phyloP scores from a whole-genome alignment of 2,888 invertebrate species.

The Cryptocheilus praepositus region DNA sequence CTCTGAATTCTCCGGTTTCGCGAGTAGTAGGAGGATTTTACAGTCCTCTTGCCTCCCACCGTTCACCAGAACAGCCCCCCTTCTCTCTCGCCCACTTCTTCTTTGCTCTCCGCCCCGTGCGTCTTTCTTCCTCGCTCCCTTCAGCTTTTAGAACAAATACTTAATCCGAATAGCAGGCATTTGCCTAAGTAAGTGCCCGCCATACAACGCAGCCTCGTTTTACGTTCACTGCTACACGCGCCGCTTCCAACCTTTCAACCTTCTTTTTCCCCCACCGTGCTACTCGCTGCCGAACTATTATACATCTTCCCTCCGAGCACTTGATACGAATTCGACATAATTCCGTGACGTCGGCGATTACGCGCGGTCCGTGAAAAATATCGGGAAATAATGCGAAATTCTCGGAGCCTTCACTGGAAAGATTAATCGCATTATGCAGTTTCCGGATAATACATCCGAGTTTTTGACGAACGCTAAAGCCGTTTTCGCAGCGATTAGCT shows the following conservation, averaged over 20 bases:
- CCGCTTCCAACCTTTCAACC: constrained; percentile 35
- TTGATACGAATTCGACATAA: constrained; percentile 36
- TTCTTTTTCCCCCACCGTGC: constrained; percentile 17
- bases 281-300: neutral
- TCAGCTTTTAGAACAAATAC: constrained; percentile 73
- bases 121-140: constrained; percentile 55
- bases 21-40: constrained; percentile 59
- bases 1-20: constrained; percentile 61
- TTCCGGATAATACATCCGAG: too few relatives aligned
- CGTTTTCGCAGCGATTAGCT: too few relatives aligned
- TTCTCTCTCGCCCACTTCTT: constrained; percentile 28
- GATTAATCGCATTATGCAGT: too few relatives aligned
- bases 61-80: constrained; percentile 20
- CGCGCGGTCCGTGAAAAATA: too few relatives aligned
- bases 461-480: too few relatives aligned
- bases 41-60: constrained; percentile 47
- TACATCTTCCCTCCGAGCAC: neutral
- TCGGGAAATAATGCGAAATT: too few relatives aligned
- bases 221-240: constrained; percentile 54
- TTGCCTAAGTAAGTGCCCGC: constrained; percentile 72
- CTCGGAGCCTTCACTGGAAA: too few relatives aligned
- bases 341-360: neutral
- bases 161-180: constrained; percentile 72
- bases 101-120: constrained; percentile 37
- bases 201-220: constrained; percentile 67